Percentiles rank a stretch among this genome's conserved stretches.
Conservation (phyloP, 2,113 vertebrate species). For the Casuarius casuarius region DNA sequence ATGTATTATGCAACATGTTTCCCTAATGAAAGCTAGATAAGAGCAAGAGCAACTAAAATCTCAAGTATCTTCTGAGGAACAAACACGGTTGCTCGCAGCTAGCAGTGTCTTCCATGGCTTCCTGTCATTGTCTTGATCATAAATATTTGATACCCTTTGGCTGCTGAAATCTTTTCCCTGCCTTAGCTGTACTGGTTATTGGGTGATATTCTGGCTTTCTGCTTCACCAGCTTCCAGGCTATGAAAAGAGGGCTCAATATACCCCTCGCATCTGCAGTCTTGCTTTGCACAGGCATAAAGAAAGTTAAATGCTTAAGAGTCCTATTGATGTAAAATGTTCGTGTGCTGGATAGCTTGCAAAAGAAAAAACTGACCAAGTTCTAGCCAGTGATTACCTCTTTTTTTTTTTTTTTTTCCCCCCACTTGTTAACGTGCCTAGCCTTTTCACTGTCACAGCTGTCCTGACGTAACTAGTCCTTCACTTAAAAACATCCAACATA, state of each 20-base stretch:
- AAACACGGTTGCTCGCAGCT: constrained; percentile 6
- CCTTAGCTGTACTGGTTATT: not conserved
- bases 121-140: constrained; percentile 30
- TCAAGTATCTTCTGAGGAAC: constrained; percentile 34
- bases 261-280: not conserved
- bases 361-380: not conserved
- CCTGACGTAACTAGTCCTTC: not conserved
- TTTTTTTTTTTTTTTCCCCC: no score
- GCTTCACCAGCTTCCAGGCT: not conserved
- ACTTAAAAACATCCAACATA: not conserved
- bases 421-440: not conserved
- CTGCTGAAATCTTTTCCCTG: not conserved
- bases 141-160: not conserved
- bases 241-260: not conserved
- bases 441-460: not conserved
- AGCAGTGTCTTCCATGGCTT: not conserved
- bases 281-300: not conserved
- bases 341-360: not conserved
- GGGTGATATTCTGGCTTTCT: not conserved
- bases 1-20: constrained; percentile 59
- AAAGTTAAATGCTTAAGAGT: not conserved
- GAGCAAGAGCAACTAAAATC: not conserved
- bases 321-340: not conserved
- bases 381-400: not conserved
- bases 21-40: constrained; percentile 30